A percentile compares a stretch with the other conserved stretches of the same genome.
These are phyloP conservation scores for Heliconius sara DNA, from an alignment of 2,888 invertebrate genomes.

Conservation along the genomic window DNA sequence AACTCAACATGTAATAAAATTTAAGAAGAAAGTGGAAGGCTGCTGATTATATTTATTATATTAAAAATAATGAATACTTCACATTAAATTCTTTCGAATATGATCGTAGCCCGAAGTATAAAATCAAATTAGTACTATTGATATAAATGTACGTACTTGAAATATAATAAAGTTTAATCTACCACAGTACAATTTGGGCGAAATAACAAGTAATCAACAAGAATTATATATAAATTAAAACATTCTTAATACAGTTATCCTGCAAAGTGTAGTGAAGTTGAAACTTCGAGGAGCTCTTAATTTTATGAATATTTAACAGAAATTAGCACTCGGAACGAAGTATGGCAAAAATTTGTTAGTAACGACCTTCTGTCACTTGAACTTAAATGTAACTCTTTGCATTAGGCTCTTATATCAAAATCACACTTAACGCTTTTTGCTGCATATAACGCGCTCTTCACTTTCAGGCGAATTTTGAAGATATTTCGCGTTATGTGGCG, in stretches of 20 bases:
- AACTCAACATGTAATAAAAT: no score
- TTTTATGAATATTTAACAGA: constrained; percentile 45
- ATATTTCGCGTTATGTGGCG: no score
- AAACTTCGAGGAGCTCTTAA: constrained; percentile 38
- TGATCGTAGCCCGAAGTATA: no score
- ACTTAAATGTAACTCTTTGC: neutral
- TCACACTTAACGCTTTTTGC: no score
- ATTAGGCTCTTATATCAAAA: neutral
- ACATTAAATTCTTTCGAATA: no score
- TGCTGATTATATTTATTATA: no score
- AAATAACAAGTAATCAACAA: constrained; percentile 9
- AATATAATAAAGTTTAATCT: neutral
- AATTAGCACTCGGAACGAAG: constrained; percentile 38
- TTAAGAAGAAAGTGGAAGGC: no score
- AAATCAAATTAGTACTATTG: no score
- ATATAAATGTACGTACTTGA: neutral
- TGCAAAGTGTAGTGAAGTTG: constrained; percentile 29
- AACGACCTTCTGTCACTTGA: constrained; percentile 16
- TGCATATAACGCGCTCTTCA: no score
- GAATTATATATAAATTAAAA: constrained; percentile 21
- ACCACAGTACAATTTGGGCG: neutral
- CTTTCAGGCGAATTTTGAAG: no score
- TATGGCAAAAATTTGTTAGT: constrained; percentile 27
- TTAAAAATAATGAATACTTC: no score
- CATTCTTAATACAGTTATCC: constrained; percentile 27